These are phyloP conservation scores for Hipparchia sbordonii DNA, from an alignment of 2,888 invertebrate species.

Conservation along the genomic window DNA sequence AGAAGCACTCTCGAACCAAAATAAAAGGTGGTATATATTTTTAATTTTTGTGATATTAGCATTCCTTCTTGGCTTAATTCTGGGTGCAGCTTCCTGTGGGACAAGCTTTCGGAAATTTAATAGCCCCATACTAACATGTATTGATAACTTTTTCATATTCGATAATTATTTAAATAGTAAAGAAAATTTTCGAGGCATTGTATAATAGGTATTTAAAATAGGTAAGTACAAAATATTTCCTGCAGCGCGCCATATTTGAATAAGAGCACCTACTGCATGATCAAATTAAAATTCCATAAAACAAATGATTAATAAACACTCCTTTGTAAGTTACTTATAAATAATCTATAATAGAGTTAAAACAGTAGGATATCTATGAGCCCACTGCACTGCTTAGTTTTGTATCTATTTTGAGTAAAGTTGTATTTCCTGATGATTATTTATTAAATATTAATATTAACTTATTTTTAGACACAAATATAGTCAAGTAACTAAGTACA, in stretches of 20 bases:
- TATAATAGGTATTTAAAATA: constrained; percentile 25
- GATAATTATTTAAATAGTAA: constrained; percentile 52
- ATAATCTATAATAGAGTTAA: no score
- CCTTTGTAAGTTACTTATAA: no score
- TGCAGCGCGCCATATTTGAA: no score
- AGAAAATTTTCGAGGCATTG: constrained; percentile 58
- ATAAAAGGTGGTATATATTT: constrained; percentile 54
- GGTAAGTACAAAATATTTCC: no score
- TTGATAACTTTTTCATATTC: constrained; percentile 64
- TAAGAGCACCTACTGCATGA: no score
- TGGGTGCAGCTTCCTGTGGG: constrained; percentile 71
- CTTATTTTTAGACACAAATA: no score
- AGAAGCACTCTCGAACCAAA: constrained; percentile 53
- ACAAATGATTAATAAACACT: no score
- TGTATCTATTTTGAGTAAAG: background rate
- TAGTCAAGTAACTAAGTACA: no score
- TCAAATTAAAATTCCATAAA: no score
- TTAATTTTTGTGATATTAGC: constrained; percentile 47
- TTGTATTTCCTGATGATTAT: background rate
- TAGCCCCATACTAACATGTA: constrained; percentile 66
- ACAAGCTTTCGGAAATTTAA: constrained; percentile 63
- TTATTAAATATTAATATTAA: no score
- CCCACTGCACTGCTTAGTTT: no score
- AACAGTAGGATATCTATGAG: no score
- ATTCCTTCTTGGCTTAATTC: constrained; percentile 60